These are phyloP conservation scores for Biston stratarius DNA, from an alignment of 2,888 invertebrate species.

Conservation along the genomic window DNA sequence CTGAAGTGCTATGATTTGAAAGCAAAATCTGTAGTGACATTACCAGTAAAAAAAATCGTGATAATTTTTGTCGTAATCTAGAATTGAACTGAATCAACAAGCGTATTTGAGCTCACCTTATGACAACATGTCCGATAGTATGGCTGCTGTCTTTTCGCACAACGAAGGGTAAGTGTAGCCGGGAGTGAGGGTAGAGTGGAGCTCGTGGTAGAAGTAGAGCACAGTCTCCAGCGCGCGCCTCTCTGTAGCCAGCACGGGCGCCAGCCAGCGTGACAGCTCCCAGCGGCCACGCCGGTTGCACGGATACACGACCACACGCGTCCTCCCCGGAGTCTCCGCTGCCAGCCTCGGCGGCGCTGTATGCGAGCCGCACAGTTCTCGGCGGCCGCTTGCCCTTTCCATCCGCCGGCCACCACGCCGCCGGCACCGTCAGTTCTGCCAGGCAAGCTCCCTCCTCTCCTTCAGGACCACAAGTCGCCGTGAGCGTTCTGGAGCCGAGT, in stretches of 20 bases:
- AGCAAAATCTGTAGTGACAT: background rate
- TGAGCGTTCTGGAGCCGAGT: conserved; percentile 87
- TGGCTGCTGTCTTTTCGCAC: conserved; percentile 90
- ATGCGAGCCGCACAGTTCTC: conserved; percentile 92
- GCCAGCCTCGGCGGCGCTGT: conserved; percentile 95
- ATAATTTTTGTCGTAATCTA: background rate
- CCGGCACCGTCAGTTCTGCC: conserved; percentile 94
- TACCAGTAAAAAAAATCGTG: background rate
- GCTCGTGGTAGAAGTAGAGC: conserved; percentile 95
- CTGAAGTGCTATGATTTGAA: conserved; percentile 1
- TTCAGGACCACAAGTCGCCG: conserved; percentile 97
- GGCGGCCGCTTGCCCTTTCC: conserved; percentile 89
- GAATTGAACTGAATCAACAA: background rate
- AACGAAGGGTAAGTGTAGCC: conserved; percentile 96
- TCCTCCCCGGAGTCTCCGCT: conserved; percentile 88
- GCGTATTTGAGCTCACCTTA: conserved; percentile 88
- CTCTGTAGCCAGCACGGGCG: conserved; percentile 93
- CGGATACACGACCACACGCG: conserved; percentile 90
- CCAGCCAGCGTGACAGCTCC: conserved; percentile 90
- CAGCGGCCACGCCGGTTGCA: conserved; percentile 89
- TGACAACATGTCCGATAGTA: conserved; percentile 92
- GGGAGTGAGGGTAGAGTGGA: conserved; percentile 95
- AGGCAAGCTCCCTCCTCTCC: conserved; percentile 97
- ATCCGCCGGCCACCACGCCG: conserved; percentile 95
- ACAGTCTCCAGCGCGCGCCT: conserved; percentile 93